These are phyloP conservation scores for Noctua janthe DNA, from an alignment of 2,888 invertebrate genomes.

Conservation along the genomic window DNA sequence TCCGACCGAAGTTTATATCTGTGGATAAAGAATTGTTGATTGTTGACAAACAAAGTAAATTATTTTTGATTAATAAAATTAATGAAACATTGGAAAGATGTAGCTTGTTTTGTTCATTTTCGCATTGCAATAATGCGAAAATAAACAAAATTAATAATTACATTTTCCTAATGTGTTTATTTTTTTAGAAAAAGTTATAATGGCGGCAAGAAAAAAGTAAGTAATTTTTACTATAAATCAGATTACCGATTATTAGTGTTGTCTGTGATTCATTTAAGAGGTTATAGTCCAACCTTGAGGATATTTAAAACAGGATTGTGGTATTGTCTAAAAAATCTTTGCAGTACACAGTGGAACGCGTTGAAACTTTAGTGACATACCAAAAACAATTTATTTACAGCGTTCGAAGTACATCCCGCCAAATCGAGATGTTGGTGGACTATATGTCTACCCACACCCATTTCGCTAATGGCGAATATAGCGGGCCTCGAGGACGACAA, in stretches of 20 bases:
- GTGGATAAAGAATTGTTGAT: too few relatives aligned
- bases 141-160: background rate
- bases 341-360: background rate
- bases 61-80: too few relatives aligned
- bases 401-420: background rate
- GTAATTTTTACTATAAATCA: background rate
- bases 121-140: background rate
- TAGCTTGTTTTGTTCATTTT: too few relatives aligned
- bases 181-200: background rate
- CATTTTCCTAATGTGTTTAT: background rate
- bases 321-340: too few relatives aligned
- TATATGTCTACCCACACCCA: background rate
- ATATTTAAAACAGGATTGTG: background rate
- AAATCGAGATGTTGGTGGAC: slow-evolving; percentile 3
- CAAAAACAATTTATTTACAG: background rate
- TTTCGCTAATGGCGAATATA: background rate
- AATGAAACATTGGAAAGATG: too few relatives aligned
- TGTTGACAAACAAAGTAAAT: too few relatives aligned
- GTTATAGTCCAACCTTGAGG: background rate
- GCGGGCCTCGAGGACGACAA: background rate
- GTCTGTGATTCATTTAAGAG: too few relatives aligned
- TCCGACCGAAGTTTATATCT: too few relatives aligned
- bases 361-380: background rate
- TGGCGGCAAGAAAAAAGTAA: background rate
- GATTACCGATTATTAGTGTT: too few relatives aligned